Conservation (phyloP, 1,140 invertebrate species). For the Atta texana region DNA sequence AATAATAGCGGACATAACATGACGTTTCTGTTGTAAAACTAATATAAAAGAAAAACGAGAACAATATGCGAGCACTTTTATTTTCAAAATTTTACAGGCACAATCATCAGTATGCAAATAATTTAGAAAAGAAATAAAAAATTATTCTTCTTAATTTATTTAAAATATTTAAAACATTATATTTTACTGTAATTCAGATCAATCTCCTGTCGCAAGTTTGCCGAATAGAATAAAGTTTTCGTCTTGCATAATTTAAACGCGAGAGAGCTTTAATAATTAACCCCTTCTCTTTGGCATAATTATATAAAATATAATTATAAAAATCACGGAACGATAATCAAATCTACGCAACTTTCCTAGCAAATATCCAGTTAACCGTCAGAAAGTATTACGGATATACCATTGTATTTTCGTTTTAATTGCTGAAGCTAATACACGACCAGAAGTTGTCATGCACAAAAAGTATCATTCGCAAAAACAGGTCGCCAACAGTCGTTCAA, state of each 20-base stretch:
- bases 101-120: neutral
- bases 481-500: constrained; percentile 2
- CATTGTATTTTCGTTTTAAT: constrained; percentile 44
- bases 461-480: constrained; percentile 17
- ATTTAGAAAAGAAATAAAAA: neutral
- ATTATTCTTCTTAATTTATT: neutral
- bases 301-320: constrained; percentile 11
- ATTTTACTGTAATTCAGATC: neutral
- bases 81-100: neutral
- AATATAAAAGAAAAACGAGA: neutral
- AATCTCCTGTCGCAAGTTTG: neutral
- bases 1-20: neutral
- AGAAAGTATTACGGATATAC: neutral
- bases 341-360: constrained; percentile 14
- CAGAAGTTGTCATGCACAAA: constrained; percentile 3
- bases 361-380: constrained; percentile 15
- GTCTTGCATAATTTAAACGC: neutral
- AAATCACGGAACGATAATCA: neutral
- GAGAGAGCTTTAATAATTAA: neutral
- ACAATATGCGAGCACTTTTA: neutral
- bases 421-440: constrained; percentile 19
- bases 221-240: neutral
- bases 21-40: constrained; percentile 14
- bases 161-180: neutral
- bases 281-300: neutral